Conservation (phyloP, 2,797 vertebrate species). For the Myotis pilosus region DNA sequence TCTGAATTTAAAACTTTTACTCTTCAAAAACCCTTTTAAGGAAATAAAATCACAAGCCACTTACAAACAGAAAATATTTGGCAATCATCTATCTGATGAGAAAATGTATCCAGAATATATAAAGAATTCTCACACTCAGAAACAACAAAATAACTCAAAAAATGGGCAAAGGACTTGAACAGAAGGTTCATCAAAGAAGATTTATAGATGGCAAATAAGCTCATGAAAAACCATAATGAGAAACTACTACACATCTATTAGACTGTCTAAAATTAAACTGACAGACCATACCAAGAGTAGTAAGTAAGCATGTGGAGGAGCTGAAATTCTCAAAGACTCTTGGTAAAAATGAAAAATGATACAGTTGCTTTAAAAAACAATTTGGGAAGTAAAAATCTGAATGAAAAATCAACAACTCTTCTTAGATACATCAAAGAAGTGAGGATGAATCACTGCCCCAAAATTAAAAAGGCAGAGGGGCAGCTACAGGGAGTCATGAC, state of each 20-base stretch:
- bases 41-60: conserved; percentile 1
- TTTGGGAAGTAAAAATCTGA: background rate
- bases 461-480: background rate
- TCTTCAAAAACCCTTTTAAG: background rate
- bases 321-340: background rate
- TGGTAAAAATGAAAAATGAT: conserved; percentile 2
- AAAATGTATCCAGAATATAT: conserved; percentile 7
- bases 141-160: conserved; percentile 21
- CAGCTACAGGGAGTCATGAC: background rate
- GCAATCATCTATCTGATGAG: background rate
- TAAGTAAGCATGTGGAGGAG: background rate
- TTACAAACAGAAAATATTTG: conserved; percentile 1
- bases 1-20: background rate
- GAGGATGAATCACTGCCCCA: background rate
- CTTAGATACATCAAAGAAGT: background rate
- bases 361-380: background rate
- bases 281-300: background rate
- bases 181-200: background rate
- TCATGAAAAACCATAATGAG: background rate
- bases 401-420: background rate
- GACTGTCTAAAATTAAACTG: conserved; percentile 14
- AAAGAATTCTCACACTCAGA: background rate
- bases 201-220: background rate
- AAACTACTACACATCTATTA: background rate
- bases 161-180: background rate